Base-by-base conservation (phyloP, 1,140 invertebrate species). In the Camponotus pennsylvanicus region DNA sequence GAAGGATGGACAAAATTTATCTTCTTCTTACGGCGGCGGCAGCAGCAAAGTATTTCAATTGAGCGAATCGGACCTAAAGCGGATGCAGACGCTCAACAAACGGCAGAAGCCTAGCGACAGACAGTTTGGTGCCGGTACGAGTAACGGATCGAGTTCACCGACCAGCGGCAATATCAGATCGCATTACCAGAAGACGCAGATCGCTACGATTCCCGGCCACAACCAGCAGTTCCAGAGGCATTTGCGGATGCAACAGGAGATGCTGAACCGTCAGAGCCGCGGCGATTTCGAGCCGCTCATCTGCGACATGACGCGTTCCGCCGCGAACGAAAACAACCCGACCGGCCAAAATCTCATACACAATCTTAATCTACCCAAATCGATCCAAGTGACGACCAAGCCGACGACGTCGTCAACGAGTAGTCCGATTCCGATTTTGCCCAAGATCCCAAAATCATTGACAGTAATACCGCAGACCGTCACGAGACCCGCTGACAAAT, bases 391-490 rank as follows among this genome's bases (percentile, higher is more conserved):
- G 45, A 95, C 95, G 32, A 95, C 95, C 0, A 95, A 95, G 87
- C 69, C 79, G 32, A 61, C 49, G 13, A 52, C 79, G 9, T 80
- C 59, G 34, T 75, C 57, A 13, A 91, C 92, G 77, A 85, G 90
- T 27, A 91, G 89, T 83, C 92, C 93, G 49, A 94, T 95, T 85
- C 93, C 94, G 80, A 94, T 94, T 84, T 94, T 97, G 94, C 97
- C 97, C 64, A 97, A 97, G 94, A 97, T 97, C 91, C 97, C 97
- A 13, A 97, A 97, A 92, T 97, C 97, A 1, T 92, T 97, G 61
- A 97, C 97, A 3, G 97, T 97, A 75, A 97, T 97, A 88, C 97
- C 97, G 0, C 97, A 97, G 91, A 96, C 95, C 18, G 93, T 96
- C 32, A 89, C 95, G 0, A 93, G 94, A 83, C 87, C 92, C 18